phyloP scores from a whole-genome alignment of 2,113 vertebrate genomes.

The Chaetodon trifascialis region DNA sequence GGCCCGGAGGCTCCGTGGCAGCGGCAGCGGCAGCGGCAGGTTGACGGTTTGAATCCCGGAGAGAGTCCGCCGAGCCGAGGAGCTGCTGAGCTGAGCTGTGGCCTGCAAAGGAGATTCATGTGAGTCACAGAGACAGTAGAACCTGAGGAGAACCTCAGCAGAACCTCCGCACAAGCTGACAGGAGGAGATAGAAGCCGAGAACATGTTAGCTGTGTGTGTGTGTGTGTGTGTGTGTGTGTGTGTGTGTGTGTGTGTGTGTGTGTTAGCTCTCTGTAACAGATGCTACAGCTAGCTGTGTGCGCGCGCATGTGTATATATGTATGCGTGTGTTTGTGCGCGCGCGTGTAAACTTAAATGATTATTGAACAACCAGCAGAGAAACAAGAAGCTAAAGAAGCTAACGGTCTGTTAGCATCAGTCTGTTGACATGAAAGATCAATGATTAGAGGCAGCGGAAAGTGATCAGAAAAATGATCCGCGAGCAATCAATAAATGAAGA shows the following conservation, averaged over 20 bases:
- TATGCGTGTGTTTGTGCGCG: neutral
- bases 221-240: neutral
- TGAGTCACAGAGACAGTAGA: slow-evolving; percentile 65
- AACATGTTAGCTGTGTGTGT: slow-evolving; percentile 20
- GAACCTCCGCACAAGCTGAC: neutral
- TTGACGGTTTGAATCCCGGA: slow-evolving; percentile 68
- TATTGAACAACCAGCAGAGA: slow-evolving; percentile 5
- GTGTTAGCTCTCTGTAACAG: neutral
- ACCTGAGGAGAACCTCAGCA: neutral
- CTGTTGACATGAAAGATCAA: slow-evolving; percentile 41
- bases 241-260: neutral
- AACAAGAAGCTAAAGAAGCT: slow-evolving; percentile 50
- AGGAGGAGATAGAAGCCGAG: neutral
- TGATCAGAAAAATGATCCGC: neutral
- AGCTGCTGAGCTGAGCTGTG: slow-evolving; percentile 62
- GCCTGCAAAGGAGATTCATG: slow-evolving; percentile 83
- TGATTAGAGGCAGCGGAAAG: too few species aligned
- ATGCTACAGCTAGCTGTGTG: slow-evolving; percentile 36
- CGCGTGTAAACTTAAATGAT: neutral
- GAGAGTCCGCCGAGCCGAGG: slow-evolving; percentile 44
- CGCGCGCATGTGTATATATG: neutral
- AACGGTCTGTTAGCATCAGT: slow-evolving; percentile 38
- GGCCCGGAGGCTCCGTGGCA: slow-evolving; percentile 53
- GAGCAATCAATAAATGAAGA: neutral
- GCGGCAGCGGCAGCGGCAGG: slow-evolving; percentile 60